These are phyloP conservation scores for Alexandromys fortis DNA, from an alignment of 2,113 vertebrate genomes.

Conservation along the genomic window DNA sequence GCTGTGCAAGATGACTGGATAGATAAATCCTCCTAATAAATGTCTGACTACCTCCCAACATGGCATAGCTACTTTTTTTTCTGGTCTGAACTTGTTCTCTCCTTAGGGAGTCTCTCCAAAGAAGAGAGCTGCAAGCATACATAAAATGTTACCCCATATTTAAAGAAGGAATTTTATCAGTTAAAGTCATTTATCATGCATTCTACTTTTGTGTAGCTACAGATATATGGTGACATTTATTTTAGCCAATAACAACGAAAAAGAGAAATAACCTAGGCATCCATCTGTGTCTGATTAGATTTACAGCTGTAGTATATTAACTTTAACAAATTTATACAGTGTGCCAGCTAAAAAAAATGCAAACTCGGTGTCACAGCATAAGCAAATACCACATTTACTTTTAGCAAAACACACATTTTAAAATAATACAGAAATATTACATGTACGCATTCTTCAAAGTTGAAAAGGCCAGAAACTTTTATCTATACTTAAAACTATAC, in stretches of 20 bases:
- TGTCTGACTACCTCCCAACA: background rate
- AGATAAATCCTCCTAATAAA: background rate
- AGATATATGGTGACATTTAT: background rate
- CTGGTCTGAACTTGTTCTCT: background rate
- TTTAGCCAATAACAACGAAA: background rate
- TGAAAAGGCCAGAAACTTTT: background rate
- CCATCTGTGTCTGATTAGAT: background rate
- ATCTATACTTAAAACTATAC: background rate
- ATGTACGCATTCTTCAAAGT: background rate
- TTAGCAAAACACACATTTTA: background rate
- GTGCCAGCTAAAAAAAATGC: background rate
- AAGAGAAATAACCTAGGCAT: background rate
- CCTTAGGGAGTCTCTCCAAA: background rate
- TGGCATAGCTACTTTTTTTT: accelerated
- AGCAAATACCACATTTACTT: background rate
- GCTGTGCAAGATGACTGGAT: too few species aligned
- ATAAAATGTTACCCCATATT: background rate
- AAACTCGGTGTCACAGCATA: background rate
- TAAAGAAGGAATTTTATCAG: background rate
- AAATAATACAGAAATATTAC: background rate
- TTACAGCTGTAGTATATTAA: background rate
- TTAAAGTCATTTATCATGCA: background rate
- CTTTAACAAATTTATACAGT: background rate
- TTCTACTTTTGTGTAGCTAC: background rate
- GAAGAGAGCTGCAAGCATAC: background rate